Evolutionary conservation across 1,140 invertebrate species (phyloP), one percentile per base, ranked within the genome.

Genomic region (Sitophilus oryzae): DNA sequence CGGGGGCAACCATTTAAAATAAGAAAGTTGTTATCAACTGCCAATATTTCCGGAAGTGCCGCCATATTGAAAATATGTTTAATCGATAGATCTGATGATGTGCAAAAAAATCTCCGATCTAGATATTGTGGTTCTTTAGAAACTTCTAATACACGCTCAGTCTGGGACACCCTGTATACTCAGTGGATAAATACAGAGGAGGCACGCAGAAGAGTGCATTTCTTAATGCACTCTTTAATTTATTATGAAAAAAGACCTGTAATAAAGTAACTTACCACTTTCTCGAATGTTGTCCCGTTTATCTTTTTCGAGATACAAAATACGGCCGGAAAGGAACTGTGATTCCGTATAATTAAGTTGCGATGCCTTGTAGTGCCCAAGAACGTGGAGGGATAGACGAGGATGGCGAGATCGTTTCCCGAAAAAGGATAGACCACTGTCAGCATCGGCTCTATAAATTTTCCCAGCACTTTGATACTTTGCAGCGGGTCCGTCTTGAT

Each of bases 361-460:
- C 47, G 38, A 8, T 41, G 58, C n/a, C 36, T 38, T 4, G 19
- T 15, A 5, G 59, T 43, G 9, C 64, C 64, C n/a, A 60, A 45
- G 34, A 66, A 67, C 5, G 62, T 64, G 11, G 25, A 60, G 0
- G 64, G 58, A 37, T 66, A 67, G 42, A 51, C 52, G 3, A 67
- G 25, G 10, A 67, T 23, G 10, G 54, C 52, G 22, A 66, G 53
- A 20, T 57, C 45, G 10, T 36, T 34, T 36, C 34, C 44, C 0
- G 52, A 30, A 6, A 56, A 44, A 16, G 61, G 61, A 37, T 60
- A 56, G 2, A 49, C 23, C 1, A 59, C 22, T 15, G 50, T 35
- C 6, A 67, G 38, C 41, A 41, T 53, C 0, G 64, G 56, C 16
- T 35, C 40, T 16, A 66, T 65, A 21, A 66, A 64, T 9, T 36